These are phyloP conservation scores for Pegoplata infirma DNA, from an alignment of 2,888 invertebrate species.

Conservation along the genomic window DNA sequence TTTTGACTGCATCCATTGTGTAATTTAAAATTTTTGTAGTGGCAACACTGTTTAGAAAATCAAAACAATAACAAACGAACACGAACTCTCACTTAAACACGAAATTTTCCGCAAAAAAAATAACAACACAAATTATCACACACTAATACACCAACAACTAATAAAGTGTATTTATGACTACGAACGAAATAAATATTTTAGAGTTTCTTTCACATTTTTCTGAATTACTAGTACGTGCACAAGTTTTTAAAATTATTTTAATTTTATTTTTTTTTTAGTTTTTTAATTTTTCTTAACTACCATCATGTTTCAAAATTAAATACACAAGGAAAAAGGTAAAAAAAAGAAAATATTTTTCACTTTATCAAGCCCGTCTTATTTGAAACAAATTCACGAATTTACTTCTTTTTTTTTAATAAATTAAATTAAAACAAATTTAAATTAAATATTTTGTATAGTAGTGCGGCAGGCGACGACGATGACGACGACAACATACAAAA, in stretches of 20 bases:
- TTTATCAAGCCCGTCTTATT: not conserved
- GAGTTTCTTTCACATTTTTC: slow-evolving; percentile 42
- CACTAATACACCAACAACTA: slow-evolving; percentile 33
- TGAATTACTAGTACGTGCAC: slow-evolving; percentile 45
- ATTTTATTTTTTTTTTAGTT: slow-evolving; percentile 34
- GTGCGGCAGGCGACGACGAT: slow-evolving; percentile 11
- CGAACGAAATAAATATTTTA: not conserved
- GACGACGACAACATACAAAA: slow-evolving; percentile 52
- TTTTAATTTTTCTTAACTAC: slow-evolving; percentile 5
- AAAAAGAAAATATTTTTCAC: slow-evolving; percentile 31
- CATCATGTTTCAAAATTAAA: slow-evolving; percentile 12
- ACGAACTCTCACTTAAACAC: not conserved
- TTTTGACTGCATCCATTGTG: no score
- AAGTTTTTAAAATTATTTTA: slow-evolving; percentile 48
- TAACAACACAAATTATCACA: slow-evolving; percentile 48
- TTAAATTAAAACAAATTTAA: not conserved
- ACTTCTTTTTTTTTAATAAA: no score
- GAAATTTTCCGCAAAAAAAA: slow-evolving; percentile 16
- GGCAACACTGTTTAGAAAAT: slow-evolving; percentile 23
- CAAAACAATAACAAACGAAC: slow-evolving; percentile 16
- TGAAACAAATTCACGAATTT: slow-evolving; percentile 25
- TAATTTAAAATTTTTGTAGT: no score
- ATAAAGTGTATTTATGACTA: slow-evolving; percentile 1
- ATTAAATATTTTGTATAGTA: slow-evolving; percentile 6
- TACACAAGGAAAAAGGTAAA: slow-evolving; percentile 45